Percentiles rank a stretch among this genome's conserved stretches.
These are phyloP conservation scores for Saimiri boliviensis DNA, from an alignment of 2,113 vertebrate genomes.

Conservation along the genomic window DNA sequence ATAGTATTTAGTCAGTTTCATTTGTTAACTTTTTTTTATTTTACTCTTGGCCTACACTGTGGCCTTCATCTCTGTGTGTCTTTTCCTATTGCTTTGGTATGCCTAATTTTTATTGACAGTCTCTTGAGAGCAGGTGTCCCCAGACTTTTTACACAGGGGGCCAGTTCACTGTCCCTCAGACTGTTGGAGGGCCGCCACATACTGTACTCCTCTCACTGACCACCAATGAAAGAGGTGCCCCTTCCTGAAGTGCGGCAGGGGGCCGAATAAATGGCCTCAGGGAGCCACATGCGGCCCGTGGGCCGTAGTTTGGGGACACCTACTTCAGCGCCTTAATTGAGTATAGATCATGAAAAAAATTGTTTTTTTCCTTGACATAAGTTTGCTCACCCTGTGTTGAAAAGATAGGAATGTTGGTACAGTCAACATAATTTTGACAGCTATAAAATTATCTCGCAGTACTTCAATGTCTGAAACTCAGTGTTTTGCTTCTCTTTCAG, in stretches of 20 bases:
- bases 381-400: background rate
- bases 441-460: background rate
- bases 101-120: background rate
- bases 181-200: too few species aligned
- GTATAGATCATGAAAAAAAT: background rate
- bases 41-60: background rate
- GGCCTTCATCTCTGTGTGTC: background rate
- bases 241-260: too few species aligned
- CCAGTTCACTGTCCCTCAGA: too few species aligned
- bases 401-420: background rate
- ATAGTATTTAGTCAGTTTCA: background rate
- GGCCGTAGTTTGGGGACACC: too few species aligned
- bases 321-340: too few species aligned
- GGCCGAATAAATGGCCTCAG: too few species aligned
- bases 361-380: background rate
- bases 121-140: background rate
- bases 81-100: background rate
- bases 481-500: slow-evolving; percentile 74
- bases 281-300: too few species aligned
- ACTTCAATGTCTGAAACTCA: background rate
- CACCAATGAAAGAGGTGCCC: too few species aligned
- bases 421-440: background rate
- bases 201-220: too few species aligned
- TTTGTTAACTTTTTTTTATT: background rate
- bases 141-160: too few species aligned